Conservation (phyloP, 2,888 invertebrate genomes). For the Archips crataeganus region DNA sequence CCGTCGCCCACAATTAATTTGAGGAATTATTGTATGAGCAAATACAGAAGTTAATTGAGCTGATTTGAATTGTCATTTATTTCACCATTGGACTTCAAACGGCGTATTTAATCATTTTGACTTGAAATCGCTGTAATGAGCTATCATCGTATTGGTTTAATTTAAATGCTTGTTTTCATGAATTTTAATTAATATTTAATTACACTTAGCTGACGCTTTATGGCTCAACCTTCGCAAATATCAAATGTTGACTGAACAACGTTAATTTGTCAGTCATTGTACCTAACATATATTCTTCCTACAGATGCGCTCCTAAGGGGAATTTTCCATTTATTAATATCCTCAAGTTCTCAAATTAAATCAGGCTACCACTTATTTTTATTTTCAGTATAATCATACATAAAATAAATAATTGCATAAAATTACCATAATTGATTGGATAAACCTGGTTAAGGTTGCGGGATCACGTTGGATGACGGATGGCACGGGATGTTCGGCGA, state of each 20-base stretch:
- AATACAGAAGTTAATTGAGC: slow-evolving; percentile 27
- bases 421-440: too few relatives aligned
- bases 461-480: too few relatives aligned
- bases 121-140: slow-evolving; percentile 8
- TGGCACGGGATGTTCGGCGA: too few relatives aligned
- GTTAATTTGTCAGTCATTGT: neutral
- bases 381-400: too few relatives aligned
- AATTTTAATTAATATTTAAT: slow-evolving; percentile 16
- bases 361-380: too few relatives aligned
- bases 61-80: slow-evolving; percentile 16
- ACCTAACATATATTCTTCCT: neutral
- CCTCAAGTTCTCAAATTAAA: neutral
- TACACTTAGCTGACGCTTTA: neutral
- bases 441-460: too few relatives aligned
- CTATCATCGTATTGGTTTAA: slow-evolving; percentile 32
- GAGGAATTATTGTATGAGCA: neutral
- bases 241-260: neutral
- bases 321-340: neutral
- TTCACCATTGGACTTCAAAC: neutral
- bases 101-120: slow-evolving; percentile 6
- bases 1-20: neutral
- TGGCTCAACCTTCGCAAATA: slow-evolving; percentile 2
- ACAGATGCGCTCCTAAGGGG: neutral
- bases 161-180: slow-evolving; percentile 38
- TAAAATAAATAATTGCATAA: too few relatives aligned